These are phyloP conservation scores for Peucedramus taeniatus DNA, from an alignment of 2,113 vertebrate genomes.

Conservation along the genomic window DNA sequence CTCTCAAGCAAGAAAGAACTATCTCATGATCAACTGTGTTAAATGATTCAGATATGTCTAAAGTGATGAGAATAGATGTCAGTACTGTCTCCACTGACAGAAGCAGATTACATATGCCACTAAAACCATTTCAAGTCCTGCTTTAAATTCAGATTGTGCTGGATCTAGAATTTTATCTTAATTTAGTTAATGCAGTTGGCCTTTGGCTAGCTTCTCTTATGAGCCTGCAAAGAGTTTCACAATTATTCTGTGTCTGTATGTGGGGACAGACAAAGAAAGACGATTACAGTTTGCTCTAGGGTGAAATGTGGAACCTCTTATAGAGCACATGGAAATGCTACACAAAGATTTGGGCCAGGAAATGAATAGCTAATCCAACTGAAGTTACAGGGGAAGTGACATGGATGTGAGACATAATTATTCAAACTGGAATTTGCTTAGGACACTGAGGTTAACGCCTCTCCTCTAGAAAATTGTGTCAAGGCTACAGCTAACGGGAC, in stretches of 20 bases:
- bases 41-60: conserved; percentile 2
- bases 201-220: conserved; percentile 27
- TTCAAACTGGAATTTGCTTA: conserved; percentile 23
- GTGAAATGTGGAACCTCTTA: conserved; percentile 52
- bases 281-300: conserved; percentile 16
- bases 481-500: not conserved
- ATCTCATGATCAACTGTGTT: not conserved
- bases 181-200: conserved; percentile 38
- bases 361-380: conserved; percentile 44
- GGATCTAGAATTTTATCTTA: conserved; percentile 26
- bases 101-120: not conserved
- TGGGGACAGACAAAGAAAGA: conserved; percentile 32
- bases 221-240: not conserved
- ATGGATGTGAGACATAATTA: conserved; percentile 14
- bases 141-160: conserved; percentile 31
- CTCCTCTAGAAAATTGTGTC: not conserved
- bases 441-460: conserved; percentile 13
- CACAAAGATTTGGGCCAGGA: conserved; percentile 16
- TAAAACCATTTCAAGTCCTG: not conserved
- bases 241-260: not conserved
- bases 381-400: conserved; percentile 16
- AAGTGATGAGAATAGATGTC: not conserved
- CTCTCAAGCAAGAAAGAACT: conserved; percentile 1
- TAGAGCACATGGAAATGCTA: not conserved
- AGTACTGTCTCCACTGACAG: not conserved